phyloP scores from a whole-genome alignment of 2,113 vertebrate species.

The Cyprinodon brontotheroides region DNA sequence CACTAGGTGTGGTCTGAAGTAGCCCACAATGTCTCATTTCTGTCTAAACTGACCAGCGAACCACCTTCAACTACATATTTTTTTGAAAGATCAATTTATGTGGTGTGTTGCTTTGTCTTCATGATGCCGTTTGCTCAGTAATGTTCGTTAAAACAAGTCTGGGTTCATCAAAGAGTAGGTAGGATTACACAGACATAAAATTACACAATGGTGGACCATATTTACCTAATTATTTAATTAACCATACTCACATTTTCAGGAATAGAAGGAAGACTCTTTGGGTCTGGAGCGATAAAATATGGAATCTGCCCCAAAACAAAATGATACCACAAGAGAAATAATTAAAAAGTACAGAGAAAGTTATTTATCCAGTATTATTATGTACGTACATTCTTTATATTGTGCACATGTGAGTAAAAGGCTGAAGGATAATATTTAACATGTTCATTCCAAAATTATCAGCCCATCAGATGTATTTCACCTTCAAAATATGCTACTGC shows the following conservation, averaged over 20 bases:
- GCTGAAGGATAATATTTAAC: constrained; percentile 4
- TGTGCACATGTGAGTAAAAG: neutral
- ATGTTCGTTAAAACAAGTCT: too few relatives aligned
- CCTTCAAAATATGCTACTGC: neutral
- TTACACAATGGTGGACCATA: too few relatives aligned
- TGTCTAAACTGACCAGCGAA: too few relatives aligned
- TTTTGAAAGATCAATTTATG: too few relatives aligned
- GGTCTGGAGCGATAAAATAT: constrained; percentile 87
- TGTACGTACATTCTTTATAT: constrained; percentile 4
- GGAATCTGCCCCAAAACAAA: constrained; percentile 75
- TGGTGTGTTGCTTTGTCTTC: too few relatives aligned
- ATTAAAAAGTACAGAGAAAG: neutral
- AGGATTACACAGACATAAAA: too few relatives aligned
- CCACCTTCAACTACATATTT: too few relatives aligned
- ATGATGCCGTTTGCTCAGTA: too few relatives aligned
- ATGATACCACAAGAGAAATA: neutral
- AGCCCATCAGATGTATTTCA: neutral
- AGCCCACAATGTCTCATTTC: too few relatives aligned
- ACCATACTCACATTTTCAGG: constrained; percentile 88
- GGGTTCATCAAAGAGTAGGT: too few relatives aligned
- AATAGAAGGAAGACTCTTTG: constrained; percentile 84
- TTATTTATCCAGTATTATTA: neutral
- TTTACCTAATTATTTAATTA: neutral
- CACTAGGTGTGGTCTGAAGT: too few relatives aligned
- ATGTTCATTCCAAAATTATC: constrained; percentile 46